Conservation (phyloP, 2,113 vertebrate species). For the Crocuta crocuta region DNA sequence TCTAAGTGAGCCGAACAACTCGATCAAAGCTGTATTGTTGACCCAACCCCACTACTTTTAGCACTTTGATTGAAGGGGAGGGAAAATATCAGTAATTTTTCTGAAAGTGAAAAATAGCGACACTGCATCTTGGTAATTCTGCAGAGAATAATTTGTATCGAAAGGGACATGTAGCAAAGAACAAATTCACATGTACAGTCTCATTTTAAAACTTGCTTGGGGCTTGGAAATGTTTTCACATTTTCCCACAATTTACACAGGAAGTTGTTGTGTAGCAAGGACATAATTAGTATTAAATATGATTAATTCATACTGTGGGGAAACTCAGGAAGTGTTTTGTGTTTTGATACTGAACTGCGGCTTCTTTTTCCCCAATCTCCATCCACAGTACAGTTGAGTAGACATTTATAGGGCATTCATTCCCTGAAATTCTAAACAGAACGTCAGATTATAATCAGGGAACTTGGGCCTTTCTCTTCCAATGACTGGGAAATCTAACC, state of each 20-base stretch:
- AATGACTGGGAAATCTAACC: constrained; percentile 24
- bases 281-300: constrained; percentile 86
- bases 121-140: constrained; percentile 77
- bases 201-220: constrained; percentile 75
- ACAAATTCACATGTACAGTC: constrained; percentile 68
- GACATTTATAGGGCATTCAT: constrained; percentile 28
- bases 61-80: not conserved
- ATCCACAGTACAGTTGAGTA: constrained; percentile 73
- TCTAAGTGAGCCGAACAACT: not conserved
- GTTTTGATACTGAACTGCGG: constrained; percentile 71
- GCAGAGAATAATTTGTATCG: constrained; percentile 72
- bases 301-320: constrained; percentile 85
- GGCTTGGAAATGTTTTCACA: constrained; percentile 80
- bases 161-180: constrained; percentile 81
- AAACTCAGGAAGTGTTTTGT: constrained; percentile 80
- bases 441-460: constrained; percentile 75
- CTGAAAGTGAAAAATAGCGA: constrained; percentile 79
- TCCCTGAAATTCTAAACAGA: constrained; percentile 73
- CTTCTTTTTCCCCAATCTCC: constrained; percentile 73
- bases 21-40: not conserved
- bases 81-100: constrained; percentile 60
- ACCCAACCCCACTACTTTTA: not conserved
- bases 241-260: constrained; percentile 85
- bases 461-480: constrained; percentile 72
- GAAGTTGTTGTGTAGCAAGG: constrained; percentile 84